phyloP scores from a whole-genome alignment of 2,797 vertebrate genomes.

The Tangara arthus region DNA sequence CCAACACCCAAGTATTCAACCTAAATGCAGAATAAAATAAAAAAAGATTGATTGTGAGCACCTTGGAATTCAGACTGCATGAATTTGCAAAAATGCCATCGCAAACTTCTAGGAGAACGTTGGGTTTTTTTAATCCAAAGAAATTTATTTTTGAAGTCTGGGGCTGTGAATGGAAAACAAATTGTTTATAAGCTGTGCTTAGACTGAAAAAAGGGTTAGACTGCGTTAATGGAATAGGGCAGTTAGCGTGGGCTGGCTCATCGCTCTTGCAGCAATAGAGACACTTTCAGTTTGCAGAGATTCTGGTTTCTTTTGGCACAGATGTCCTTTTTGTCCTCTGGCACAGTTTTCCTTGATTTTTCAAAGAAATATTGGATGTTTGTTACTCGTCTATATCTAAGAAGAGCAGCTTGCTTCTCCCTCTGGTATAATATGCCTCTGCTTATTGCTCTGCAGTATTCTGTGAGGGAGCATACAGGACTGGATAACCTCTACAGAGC shows the following conservation, averaged over 20 bases:
- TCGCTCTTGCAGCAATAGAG: background rate
- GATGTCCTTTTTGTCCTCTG: conserved; percentile 65
- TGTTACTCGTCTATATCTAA: conserved; percentile 39
- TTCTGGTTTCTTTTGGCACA: conserved; percentile 58
- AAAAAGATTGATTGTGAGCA: background rate
- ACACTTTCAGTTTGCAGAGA: conserved; percentile 10
- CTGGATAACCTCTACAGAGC: conserved; percentile 65
- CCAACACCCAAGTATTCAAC: background rate
- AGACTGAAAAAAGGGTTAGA: background rate
- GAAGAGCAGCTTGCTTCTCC: conserved; percentile 60
- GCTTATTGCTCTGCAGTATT: conserved; percentile 58
- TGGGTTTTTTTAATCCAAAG: background rate
- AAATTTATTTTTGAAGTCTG: background rate
- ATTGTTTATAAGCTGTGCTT: conserved; percentile 17
- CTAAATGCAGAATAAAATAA: background rate
- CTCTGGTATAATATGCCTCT: conserved; percentile 54
- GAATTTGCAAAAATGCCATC: conserved; percentile 30
- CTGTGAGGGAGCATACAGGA: conserved; percentile 7
- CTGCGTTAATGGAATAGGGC: background rate
- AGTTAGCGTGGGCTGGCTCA: conserved; percentile 4
- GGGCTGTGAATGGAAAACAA: conserved; percentile 12
- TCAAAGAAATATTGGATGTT: conserved; percentile 59
- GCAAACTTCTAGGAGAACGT: background rate
- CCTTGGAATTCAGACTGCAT: conserved; percentile 34
- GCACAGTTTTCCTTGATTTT: conserved; percentile 47